Evolutionary conservation across 1,140 invertebrate genomes (phyloP), one percentile per base, ranked within the genome.

Genomic region (Macrobrachium nipponense): DNA sequence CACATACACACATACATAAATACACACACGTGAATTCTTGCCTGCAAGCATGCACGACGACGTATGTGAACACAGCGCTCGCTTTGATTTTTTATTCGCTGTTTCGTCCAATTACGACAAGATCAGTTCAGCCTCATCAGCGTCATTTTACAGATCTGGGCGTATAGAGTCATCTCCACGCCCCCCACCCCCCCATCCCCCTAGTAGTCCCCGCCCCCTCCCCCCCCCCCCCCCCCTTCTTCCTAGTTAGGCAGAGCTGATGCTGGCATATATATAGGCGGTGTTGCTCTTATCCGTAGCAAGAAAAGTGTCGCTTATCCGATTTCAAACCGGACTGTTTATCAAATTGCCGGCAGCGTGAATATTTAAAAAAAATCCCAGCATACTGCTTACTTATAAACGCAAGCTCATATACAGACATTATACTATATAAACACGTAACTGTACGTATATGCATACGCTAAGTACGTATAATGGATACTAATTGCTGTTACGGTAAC

Each of bases 61-160:
- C 4, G 36, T 11, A 73, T 73, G 36, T 43, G 36, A 18, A 73
- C 43, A 44, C 72, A 44, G 36, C 72, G 0, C 72, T 8, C 72
- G 36, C 43, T 18, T 43, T 5, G 6, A 73, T 73, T 12, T 51
- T 51, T 51, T 51, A 10, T 51, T 51, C 8, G 8, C 8, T 6
- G 12, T 51, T 51, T 6, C 15, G 68, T 27, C 10, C 68, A 70
- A 17, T n/a, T 43, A 27, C 36, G 23, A 23, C 23, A 70, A 17
- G 20, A 68, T 23, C 27, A 12, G 66, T 27, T 51, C 68, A 70
- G 76, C 10, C 68, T 78, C 80, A 86, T 86, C 78, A 86, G 51
- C 70, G 14, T 23, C 36, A 62, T 78, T 77, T 86, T 86, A 80
- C 77, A 80, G 61, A 20, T 17, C 15, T 61, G 76, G 79, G n/a